A percentile compares a stretch with the other conserved stretches of the same genome.
These are phyloP conservation scores for Venustaconcha ellipsiformis DNA, from an alignment of 1,140 invertebrate genomes.

Conservation along the genomic window DNA sequence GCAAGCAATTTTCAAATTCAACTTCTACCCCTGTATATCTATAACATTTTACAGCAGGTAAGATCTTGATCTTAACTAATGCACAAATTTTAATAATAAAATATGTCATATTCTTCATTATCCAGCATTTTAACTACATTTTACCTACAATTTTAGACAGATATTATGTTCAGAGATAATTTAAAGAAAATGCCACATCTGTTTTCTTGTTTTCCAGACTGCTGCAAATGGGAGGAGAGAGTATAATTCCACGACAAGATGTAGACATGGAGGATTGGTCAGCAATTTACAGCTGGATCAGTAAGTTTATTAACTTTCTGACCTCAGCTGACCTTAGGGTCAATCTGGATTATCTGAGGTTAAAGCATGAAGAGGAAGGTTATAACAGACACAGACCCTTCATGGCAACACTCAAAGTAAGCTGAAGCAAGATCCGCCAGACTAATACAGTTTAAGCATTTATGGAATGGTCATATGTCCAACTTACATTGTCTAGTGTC, in stretches of 20 bases:
- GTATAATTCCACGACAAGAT: conserved; percentile 31
- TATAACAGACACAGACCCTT: conserved; percentile 42
- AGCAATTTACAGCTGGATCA: conserved; percentile 42
- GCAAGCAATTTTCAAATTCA: too few species aligned
- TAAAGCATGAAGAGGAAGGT: conserved; percentile 20
- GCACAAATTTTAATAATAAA: background rate
- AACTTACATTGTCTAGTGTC: too few species aligned
- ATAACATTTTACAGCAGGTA: too few species aligned
- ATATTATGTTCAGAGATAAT: background rate
- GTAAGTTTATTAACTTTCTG: conserved; percentile 22
- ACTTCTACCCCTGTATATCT: too few species aligned
- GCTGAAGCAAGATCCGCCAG: too few species aligned
- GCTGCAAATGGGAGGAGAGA: conserved; percentile 10
- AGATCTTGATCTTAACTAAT: too few species aligned
- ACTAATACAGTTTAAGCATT: too few species aligned
- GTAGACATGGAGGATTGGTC: conserved; percentile 53
- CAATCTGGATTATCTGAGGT: conserved; percentile 36
- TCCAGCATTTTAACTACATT: background rate
- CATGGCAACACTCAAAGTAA: conserved; percentile 42
- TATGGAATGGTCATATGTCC: too few species aligned
- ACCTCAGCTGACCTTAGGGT: conserved; percentile 13
- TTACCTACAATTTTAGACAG: background rate
- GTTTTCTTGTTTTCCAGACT: conserved; percentile 9
- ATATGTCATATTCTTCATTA: background rate
- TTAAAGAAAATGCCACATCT: background rate